A percentile compares a stretch with the other conserved stretches of the same genome.
Evolutionary conservation across 1,140 invertebrate species (phyloP).

Genomic region (Pararge aegeria): DNA sequence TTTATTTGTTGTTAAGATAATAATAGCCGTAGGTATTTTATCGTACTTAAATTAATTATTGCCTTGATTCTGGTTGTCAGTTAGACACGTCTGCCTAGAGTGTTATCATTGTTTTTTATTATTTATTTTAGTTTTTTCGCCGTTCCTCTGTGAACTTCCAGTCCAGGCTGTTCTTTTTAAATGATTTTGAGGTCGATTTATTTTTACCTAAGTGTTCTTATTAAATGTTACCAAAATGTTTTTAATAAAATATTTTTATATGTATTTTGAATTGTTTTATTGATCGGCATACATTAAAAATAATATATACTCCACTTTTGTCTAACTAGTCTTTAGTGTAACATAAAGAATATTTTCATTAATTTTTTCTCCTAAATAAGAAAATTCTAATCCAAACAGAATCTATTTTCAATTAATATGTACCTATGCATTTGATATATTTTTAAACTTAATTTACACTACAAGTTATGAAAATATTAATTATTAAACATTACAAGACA

Average conservation of each 20-base stretch:
- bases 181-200: constrained; percentile 81
- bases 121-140: constrained; percentile 76
- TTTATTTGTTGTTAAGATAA: constrained; percentile 80
- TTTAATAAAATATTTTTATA: constrained; percentile 83
- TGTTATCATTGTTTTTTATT: constrained; percentile 79
- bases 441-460: too few relatives aligned
- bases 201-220: constrained; percentile 82
- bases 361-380: too few relatives aligned
- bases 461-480: too few relatives aligned
- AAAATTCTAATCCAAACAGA: too few relatives aligned
- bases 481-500: too few relatives aligned
- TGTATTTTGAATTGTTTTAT: constrained; percentile 65
- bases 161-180: constrained; percentile 80
- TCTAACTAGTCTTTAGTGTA: background rate
- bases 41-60: constrained; percentile 81
- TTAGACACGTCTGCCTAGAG: constrained; percentile 80
- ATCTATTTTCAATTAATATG: too few relatives aligned
- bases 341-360: too few relatives aligned
- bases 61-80: constrained; percentile 82
- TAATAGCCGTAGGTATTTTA: constrained; percentile 80
- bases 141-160: constrained; percentile 80
- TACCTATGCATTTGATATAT: too few relatives aligned
- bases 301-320: too few relatives aligned
- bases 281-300: constrained; percentile 12
- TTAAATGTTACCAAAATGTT: constrained; percentile 82